Evolutionary conservation across 2,888 invertebrate species (phyloP).

Genomic region (Andrena camellia): DNA sequence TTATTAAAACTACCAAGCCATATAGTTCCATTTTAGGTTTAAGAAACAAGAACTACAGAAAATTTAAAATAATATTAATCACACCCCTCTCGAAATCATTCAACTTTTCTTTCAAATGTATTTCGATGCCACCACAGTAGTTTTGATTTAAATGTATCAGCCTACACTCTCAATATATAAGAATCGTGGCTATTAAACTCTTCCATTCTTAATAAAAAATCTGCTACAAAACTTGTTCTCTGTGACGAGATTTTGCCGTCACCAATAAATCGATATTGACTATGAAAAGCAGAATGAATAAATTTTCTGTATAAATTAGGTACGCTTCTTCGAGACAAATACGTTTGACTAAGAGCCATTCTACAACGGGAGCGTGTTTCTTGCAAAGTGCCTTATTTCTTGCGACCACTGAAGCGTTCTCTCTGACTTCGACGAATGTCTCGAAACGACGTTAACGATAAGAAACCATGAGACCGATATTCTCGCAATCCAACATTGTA

Average conservation of each 20-base stretch:
- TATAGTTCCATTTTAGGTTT: too few species aligned
- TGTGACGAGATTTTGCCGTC: neutral
- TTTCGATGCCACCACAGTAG: too few species aligned
- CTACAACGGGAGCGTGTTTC: conserved; percentile 37
- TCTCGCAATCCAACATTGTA: conserved; percentile 44
- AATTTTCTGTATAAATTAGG: neutral
- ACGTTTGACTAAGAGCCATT: conserved; percentile 50
- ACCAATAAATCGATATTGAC: neutral
- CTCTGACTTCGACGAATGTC: conserved; percentile 74
- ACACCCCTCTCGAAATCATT: too few species aligned
- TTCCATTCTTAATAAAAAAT: too few species aligned
- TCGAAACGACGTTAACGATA: conserved; percentile 62
- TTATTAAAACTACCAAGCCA: too few species aligned
- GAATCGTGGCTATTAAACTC: too few species aligned
- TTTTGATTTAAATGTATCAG: too few species aligned
- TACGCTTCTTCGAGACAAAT: conserved; percentile 11
- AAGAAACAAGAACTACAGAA: too few species aligned
- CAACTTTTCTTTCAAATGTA: too few species aligned
- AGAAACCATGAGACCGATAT: conserved; percentile 62
- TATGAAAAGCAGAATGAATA: neutral
- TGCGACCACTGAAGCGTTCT: conserved; percentile 47
- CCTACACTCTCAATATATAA: too few species aligned
- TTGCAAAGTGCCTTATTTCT: conserved; percentile 60
- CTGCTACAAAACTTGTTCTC: too few species aligned
- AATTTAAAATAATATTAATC: too few species aligned